Evolutionary conservation across 2,113 vertebrate species (phyloP), one percentile per base, ranked within the genome.

Genomic region (Gadus chalcogrammus): DNA sequence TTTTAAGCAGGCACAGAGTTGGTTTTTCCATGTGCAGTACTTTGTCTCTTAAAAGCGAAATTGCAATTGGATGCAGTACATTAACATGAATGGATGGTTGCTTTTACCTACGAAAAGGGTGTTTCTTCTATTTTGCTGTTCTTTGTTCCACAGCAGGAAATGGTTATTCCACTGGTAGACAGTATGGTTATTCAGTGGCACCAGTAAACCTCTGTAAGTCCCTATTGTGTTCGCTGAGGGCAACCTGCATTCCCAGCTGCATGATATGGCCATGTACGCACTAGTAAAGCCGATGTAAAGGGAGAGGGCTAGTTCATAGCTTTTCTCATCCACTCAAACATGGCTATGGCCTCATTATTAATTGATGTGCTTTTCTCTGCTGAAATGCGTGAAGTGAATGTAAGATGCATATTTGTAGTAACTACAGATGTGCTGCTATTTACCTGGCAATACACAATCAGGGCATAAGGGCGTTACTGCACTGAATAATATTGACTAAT

Each of bases 161-260:
- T 92, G 83, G 82, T 88, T 93, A 89, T 92, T 88, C 88, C 84
- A 80, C 90, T 91, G 91, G 85, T 92, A 90, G 84, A 90, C 90
- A 92, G 87, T 92, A 84, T 77, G 88, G 89, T 93, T 93, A 91
- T 92, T 90, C 92, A 88, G 75, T 92, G 90, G 87, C 90, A 87
- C 87, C 91, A 77, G 79, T 92, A 90, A 87, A 86, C 84, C 84
- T 88, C 87, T 93, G 92, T 93, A 91, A 91, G 91, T 93, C 85
- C 91, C 85, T 91, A 88, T 87, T 85, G 88, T 89, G 91, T 91
- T 87, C 71, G 89, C 88, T 90, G 79, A 88, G 86, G 88, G 85
- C 89, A 85, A 86, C 74, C 82, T 88, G 87, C 88, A 85, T 89
- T 90, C 84, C 67, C 72, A 88, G 79, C 86, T 92, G 91, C 90